These are phyloP conservation scores for Yponomeuta sedellus DNA, from an alignment of 2,888 invertebrate genomes.

Conservation along the genomic window DNA sequence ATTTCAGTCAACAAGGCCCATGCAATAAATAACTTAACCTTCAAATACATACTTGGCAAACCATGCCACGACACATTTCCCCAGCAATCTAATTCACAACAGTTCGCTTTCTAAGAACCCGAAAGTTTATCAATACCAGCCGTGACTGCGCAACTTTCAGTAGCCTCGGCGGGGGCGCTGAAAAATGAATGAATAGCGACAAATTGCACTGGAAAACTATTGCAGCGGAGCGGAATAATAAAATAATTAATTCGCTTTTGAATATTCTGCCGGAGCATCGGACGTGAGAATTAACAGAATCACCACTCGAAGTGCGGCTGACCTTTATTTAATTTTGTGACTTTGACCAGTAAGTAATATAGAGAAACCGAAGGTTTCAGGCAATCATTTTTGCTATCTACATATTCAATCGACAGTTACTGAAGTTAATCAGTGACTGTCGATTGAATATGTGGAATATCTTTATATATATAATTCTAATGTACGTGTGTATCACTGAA, in stretches of 20 bases:
- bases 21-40: too few species aligned
- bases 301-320: background rate
- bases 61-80: background rate
- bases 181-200: background rate
- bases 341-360: too few species aligned
- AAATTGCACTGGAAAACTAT: background rate
- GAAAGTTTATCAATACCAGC: background rate
- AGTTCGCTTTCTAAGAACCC: background rate
- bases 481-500: too few species aligned
- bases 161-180: background rate
- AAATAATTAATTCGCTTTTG: background rate
- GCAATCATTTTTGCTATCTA: too few species aligned
- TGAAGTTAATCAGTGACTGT: too few species aligned
- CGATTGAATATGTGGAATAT: too few species aligned
- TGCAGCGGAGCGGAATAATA: conserved; percentile 1
- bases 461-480: too few species aligned
- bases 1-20: too few species aligned
- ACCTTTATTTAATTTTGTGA: too few species aligned
- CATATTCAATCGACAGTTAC: too few species aligned
- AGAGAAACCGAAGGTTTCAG: too few species aligned
- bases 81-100: background rate
- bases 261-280: background rate
- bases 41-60: background rate
- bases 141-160: background rate
- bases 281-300: background rate